Evolutionary conservation across 2,113 vertebrate genomes (phyloP).

Genomic region (Chaetura pelagica): DNA sequence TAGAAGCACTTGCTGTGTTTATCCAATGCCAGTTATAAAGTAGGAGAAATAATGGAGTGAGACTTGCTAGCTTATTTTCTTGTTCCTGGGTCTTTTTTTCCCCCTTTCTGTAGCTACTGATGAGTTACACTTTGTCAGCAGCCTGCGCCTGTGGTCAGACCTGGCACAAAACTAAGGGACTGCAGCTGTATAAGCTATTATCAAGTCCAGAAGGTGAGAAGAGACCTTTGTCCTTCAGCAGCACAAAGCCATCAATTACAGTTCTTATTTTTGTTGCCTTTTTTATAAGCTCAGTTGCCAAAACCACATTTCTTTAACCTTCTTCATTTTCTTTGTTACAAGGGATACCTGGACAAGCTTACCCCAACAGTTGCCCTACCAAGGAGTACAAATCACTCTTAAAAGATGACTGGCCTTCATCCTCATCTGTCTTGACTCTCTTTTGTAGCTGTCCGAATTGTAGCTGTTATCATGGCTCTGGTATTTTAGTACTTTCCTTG

Average conservation of each 20-base stretch:
- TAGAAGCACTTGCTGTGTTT: neutral
- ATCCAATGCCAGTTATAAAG: neutral
- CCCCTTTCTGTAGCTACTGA: neutral
- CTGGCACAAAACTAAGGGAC: neutral
- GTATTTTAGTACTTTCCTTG: neutral
- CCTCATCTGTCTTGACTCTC: neutral
- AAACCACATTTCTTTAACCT: neutral
- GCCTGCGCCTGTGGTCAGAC: neutral
- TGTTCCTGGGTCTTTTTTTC: neutral
- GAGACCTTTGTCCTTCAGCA: neutral
- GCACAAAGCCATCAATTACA: neutral
- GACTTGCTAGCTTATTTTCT: neutral
- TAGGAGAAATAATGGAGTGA: neutral
- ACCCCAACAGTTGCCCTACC: neutral
- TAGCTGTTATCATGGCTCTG: neutral
- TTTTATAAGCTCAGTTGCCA: neutral
- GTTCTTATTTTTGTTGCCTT: neutral
- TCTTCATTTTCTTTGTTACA: neutral
- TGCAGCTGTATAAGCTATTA: neutral
- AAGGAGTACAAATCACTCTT: neutral
- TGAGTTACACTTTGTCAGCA: neutral
- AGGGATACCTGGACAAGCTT: neutral
- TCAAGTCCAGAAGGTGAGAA: neutral
- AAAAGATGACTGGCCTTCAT: neutral
- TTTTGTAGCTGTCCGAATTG: neutral